Conservation (phyloP, 1,140 invertebrate genomes). For the Arctopsyche grandis region DNA sequence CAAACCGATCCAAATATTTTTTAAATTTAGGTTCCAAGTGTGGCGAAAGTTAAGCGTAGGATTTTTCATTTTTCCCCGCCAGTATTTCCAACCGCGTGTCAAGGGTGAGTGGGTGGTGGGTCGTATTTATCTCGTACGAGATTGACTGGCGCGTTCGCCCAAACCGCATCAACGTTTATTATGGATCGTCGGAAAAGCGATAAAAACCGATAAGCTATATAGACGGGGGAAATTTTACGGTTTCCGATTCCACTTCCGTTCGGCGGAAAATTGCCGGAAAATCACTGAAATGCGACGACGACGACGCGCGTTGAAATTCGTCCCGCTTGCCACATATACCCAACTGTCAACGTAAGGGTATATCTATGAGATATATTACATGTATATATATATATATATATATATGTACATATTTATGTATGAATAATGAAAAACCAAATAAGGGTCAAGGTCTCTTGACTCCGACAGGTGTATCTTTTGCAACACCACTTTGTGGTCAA, state of each 20-base stretch:
- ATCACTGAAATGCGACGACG: background rate
- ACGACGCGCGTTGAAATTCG: background rate
- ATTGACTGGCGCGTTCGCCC: background rate
- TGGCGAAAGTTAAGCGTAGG: too few species aligned
- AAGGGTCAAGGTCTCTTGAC: background rate
- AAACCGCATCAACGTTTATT: slow-evolving; percentile 29
- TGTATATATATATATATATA: too few species aligned
- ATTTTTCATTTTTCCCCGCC: too few species aligned
- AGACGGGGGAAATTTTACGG: slow-evolving; percentile 23
- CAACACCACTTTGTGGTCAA: background rate
- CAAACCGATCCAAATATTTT: too few species aligned
- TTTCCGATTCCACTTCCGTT: slow-evolving; percentile 17
- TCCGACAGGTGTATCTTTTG: background rate
- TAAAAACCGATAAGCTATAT: slow-evolving; percentile 32
- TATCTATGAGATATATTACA: too few species aligned
- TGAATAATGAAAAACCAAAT: too few species aligned
- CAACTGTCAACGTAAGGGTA: too few species aligned
- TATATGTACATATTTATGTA: too few species aligned
- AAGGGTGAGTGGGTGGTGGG: too few species aligned
- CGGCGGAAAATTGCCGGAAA: slow-evolving; percentile 15
- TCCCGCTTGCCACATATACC: too few species aligned
- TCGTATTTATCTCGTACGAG: background rate
- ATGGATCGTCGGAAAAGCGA: slow-evolving; percentile 24
- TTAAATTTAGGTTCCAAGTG: too few species aligned
- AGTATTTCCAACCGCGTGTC: too few species aligned